Base-by-base conservation (phyloP, 2,113 vertebrate genomes). In the Eulacestoma nigropectus region DNA sequence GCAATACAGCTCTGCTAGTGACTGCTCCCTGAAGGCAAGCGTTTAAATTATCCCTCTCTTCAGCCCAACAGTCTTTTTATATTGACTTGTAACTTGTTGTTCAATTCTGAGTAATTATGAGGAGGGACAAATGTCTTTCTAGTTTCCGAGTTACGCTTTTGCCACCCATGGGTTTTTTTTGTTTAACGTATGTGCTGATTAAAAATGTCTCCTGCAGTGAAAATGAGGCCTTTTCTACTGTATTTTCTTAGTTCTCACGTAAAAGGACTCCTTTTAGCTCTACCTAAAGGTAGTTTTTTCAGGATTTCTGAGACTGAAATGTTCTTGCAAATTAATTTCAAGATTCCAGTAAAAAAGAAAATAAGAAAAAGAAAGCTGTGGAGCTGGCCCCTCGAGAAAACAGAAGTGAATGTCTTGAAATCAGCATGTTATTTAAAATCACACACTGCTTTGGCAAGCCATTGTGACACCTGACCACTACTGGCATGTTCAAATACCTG, bases 391-490 rank as follows among this genome's bases (percentile, higher is more conserved):
- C 39, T 67, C 9, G 3, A 50, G 39, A 70, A 83, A 76, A 60
- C 18, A 33, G 50, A 64, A 56, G 19, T 21, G 29, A 65, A 53
- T 67, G 39, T 53, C 60, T 69, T 63, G 33, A 80, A 89, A 77
- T 67, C 19, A 59, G 33, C 27, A 6, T 5, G 56, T 37, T 90
- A 29, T 39, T 92, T 42, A 74, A 77, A 84, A 84, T 26, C 2
- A 0, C 62, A 21, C 7, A 1, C 9, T 72, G 12, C 29, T 87
- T 90, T 84, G 33, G 19, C 56, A 65, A 11, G 35, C 67, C 7
- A 8, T 39, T 3, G 1, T 55, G 73, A 41, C 65, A 78, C 9
- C 27, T 0, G 0, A 6, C 20, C 42, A 35, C 25, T 35, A 4
- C 44, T 87, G 73, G 15, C 13, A 21, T 41, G 30, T 6, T 67